Evolutionary conservation across 2,113 vertebrate genomes (phyloP).

Genomic region (Myrmophylax atrothorax): DNA sequence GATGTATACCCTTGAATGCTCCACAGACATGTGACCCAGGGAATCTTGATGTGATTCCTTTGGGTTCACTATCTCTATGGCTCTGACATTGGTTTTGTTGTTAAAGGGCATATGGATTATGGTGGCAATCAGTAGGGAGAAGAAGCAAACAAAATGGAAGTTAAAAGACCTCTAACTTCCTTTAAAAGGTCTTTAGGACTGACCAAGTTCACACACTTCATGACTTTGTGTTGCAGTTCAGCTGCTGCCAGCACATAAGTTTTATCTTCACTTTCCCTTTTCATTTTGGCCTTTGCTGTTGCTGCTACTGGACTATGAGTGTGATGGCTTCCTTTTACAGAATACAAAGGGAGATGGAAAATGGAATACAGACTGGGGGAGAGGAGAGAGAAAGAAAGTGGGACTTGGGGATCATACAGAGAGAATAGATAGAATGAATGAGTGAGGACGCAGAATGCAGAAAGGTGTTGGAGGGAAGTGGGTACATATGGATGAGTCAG

Average conservation of each 20-base stretch:
- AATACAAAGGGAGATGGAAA: neutral
- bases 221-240: neutral
- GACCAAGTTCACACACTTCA: neutral
- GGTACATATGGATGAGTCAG: neutral
- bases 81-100: neutral
- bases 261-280: neutral
- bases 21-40: neutral
- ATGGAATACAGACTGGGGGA: neutral
- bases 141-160: neutral
- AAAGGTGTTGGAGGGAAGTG: neutral
- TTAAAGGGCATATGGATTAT: neutral
- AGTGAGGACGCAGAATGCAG: neutral
- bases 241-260: neutral
- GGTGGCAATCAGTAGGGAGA: neutral
- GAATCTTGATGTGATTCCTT: neutral
- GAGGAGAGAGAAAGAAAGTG: neutral
- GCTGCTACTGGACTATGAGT: neutral
- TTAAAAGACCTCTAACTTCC: neutral
- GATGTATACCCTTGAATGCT: neutral
- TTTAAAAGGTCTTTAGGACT: neutral
- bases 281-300: neutral
- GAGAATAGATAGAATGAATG: neutral
- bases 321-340: neutral
- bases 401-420: neutral
- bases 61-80: neutral